Evolutionary conservation across 2,888 invertebrate species (phyloP), one percentile per base, ranked within the genome.

Genomic region (Tuta absoluta): DNA sequence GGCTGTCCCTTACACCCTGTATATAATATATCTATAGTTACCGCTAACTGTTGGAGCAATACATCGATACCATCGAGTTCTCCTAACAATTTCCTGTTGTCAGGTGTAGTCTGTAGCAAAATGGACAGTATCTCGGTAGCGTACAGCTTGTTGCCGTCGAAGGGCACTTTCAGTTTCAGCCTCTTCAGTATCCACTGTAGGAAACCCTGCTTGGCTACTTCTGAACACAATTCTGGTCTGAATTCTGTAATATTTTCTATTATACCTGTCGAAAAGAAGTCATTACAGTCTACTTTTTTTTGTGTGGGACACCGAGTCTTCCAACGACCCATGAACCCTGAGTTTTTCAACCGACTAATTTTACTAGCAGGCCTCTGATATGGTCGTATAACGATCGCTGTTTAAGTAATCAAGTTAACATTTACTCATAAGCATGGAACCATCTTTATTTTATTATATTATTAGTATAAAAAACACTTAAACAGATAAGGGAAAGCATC

Each of bases 181-280:
- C 99, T 93, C 84, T 97, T 97, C 4, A 99, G 89, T 65, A 99
- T 91, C 99, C 99, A 99, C 68, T 94, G 94, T 77, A 99, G 85
- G 58, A 99, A 93, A 7, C 98, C 98, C 89, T 98, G 97, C 79
- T 97, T 96, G 0, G 96, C 96, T 14, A 97, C 96, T 80, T 98
- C 97, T 19, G 92, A 85, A 75, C 96, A 96, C 66, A 98, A 92
- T 71, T 97, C 96, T 12, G 96, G 95, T 69, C 95, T 94, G 74
- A 98, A 95, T 85, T 99, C 99, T 37, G 97, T 95, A 62, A 99
- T 93, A 84, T 99, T 99, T 92, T 99, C 99, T 75, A 99, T 94
- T 73, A 98, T 97, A 62, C 96, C 96, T 95, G 76, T 51, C 11
- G 19, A 51, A 19, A 51, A 4, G 23, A 51, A 56, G 10, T 33